These are phyloP conservation scores for Sinohyriopsis cumingii DNA, from an alignment of 2,888 invertebrate genomes.

Conservation along the genomic window DNA sequence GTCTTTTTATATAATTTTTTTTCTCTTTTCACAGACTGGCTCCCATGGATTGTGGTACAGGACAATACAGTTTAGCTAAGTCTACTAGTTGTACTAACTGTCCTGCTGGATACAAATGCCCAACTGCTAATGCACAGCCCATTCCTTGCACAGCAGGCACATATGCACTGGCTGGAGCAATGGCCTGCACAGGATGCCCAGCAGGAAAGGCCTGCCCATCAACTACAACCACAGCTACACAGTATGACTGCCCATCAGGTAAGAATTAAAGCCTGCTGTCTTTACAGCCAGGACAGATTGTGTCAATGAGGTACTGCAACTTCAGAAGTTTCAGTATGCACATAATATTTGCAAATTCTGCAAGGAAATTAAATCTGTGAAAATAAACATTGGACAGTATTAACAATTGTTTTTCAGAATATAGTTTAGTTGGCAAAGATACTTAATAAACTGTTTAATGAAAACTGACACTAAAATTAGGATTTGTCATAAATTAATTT, in stretches of 20 bases:
- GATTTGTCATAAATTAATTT: too few relatives aligned
- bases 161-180: constrained; percentile 50
- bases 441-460: too few relatives aligned
- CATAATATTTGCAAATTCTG: too few relatives aligned
- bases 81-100: constrained; percentile 49
- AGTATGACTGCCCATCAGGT: constrained; percentile 54
- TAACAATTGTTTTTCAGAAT: too few relatives aligned
- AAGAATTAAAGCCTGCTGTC: constrained; percentile 1
- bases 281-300: too few relatives aligned
- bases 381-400: too few relatives aligned
- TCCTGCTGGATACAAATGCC: constrained; percentile 52
- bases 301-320: too few relatives aligned
- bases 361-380: too few relatives aligned
- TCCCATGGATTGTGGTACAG: constrained; percentile 39
- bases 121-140: constrained; percentile 29
- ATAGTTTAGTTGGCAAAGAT: too few relatives aligned
- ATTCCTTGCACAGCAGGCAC: constrained; percentile 52
- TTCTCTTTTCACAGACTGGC: constrained; percentile 26
- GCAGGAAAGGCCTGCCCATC: constrained; percentile 63
- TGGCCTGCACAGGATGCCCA: constrained; percentile 51
- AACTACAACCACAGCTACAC: constrained; percentile 42
- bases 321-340: too few relatives aligned
- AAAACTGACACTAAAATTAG: too few relatives aligned
- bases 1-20: neutral
- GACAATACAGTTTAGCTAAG: constrained; percentile 46